phyloP scores from a whole-genome alignment of 2,888 invertebrate species.

The Drosophila subquinaria region DNA sequence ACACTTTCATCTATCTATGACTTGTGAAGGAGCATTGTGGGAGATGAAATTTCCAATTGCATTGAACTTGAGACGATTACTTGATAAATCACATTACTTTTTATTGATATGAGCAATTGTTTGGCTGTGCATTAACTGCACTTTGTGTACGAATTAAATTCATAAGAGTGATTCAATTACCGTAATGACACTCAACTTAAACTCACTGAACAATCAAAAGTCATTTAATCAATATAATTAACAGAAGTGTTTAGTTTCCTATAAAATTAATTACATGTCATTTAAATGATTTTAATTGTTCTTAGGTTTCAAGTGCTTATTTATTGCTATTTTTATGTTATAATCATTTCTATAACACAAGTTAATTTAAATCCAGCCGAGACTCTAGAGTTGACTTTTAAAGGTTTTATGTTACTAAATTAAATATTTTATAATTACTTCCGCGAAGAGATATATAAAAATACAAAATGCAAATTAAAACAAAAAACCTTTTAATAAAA shows the following conservation, averaged over 20 bases:
- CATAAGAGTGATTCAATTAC: slow-evolving; percentile 13
- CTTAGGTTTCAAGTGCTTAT: neutral
- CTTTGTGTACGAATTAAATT: neutral
- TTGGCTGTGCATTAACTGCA: slow-evolving; percentile 3
- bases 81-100: slow-evolving; percentile 24
- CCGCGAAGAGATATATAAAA: too few relatives aligned
- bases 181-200: slow-evolving; percentile 1
- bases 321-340: slow-evolving; percentile 4
- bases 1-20: slow-evolving; percentile 8
- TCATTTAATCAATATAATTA: neutral
- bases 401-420: too few relatives aligned
- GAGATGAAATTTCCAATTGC: slow-evolving; percentile 19
- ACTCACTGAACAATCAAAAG: slow-evolving; percentile 5
- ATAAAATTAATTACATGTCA: neutral
- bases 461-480: too few relatives aligned
- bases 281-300: neutral
- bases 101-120: slow-evolving; percentile 28
- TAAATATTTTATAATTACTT: too few relatives aligned
- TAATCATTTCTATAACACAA: neutral
- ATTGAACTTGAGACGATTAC: slow-evolving; percentile 7
- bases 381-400: neutral
- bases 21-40: slow-evolving; percentile 4
- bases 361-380: neutral
- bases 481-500: too few relatives aligned
- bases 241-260: neutral